These are phyloP conservation scores for Percina caprodes DNA, from an alignment of 2,113 vertebrate genomes.

Conservation along the genomic window DNA sequence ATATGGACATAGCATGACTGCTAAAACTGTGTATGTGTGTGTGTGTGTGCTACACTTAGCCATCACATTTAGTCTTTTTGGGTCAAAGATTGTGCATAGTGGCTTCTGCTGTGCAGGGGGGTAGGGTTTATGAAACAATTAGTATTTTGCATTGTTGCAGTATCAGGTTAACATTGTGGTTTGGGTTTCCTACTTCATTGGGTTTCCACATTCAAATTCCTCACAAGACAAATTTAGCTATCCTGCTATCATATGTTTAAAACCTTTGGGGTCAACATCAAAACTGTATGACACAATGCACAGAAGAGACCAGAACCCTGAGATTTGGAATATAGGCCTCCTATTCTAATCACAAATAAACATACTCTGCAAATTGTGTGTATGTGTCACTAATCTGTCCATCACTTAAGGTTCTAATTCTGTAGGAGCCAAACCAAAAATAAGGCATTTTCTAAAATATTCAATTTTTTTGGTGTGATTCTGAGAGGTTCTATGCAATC, in stretches of 20 bases:
- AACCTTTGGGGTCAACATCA: constrained; percentile 7
- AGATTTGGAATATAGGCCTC: constrained; percentile 32
- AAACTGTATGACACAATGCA: constrained; percentile 2
- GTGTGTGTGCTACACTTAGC: neutral
- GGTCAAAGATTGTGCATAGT: constrained; percentile 4
- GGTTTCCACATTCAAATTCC: constrained; percentile 33
- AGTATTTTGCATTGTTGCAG: constrained; percentile 15
- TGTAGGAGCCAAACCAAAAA: constrained; percentile 10
- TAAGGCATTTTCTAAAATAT: constrained; percentile 18
- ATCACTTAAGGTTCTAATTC: constrained; percentile 39
- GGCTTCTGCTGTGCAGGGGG: constrained; percentile 18
- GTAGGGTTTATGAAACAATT: constrained; percentile 37
- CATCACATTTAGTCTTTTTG: neutral
- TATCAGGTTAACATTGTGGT: constrained; percentile 30
- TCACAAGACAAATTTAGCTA: constrained; percentile 9
- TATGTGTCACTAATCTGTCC: constrained; percentile 31
- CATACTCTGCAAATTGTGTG: constrained; percentile 6
- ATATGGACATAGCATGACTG: neutral
- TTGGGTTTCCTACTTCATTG: constrained; percentile 27
- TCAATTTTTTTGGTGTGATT: constrained; percentile 1
- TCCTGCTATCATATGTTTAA: neutral
- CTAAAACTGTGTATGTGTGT: neutral
- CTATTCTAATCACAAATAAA: constrained; percentile 43
- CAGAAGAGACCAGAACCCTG: constrained; percentile 22
- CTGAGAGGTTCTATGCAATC: neutral